phyloP scores from a whole-genome alignment of 2,797 vertebrate species.

The Parambassis ranga region DNA sequence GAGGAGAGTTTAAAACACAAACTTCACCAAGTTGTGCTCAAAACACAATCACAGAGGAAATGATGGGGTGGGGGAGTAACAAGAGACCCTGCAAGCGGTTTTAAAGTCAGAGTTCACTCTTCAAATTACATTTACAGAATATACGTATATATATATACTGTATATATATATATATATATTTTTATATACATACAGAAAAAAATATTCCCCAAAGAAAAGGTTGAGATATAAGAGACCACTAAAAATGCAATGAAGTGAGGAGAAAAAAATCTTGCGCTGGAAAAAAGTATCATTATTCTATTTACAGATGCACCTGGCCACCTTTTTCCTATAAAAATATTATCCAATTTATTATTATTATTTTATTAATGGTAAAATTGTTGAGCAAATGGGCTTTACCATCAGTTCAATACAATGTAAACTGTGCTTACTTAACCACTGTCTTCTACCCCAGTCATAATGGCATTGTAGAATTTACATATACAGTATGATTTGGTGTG shows the following conservation, averaged over 20 bases:
- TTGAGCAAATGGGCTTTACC: slow-evolving; percentile 60
- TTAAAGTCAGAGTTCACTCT: slow-evolving; percentile 84
- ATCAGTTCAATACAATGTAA: slow-evolving; percentile 58
- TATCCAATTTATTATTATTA: slow-evolving; percentile 77
- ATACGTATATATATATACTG: slow-evolving; percentile 71
- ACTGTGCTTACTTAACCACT: slow-evolving; percentile 80
- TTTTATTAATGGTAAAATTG: slow-evolving; percentile 85
- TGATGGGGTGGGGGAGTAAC: slow-evolving; percentile 62
- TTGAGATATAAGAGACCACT: slow-evolving; percentile 81
- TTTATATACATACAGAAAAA: slow-evolving; percentile 77
- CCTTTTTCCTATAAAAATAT: slow-evolving; percentile 98
- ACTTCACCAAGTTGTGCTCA: slow-evolving; percentile 84
- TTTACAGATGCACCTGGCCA: slow-evolving; percentile 94
- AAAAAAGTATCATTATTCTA: slow-evolving; percentile 79
- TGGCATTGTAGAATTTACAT: slow-evolving; percentile 44
- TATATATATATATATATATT: slow-evolving; percentile 77
- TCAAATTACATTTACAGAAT: slow-evolving; percentile 81
- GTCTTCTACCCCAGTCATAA: slow-evolving; percentile 27
- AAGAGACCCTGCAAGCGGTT: slow-evolving; percentile 74
- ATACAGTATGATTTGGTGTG: slow-evolving; percentile 30
- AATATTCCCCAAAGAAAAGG: slow-evolving; percentile 73
- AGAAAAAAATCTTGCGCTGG: slow-evolving; percentile 57
- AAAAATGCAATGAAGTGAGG: slow-evolving; percentile 68
- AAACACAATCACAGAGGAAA: slow-evolving; percentile 88
- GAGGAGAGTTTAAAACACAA: slow-evolving; percentile 85